Evolutionary conservation across 2,113 vertebrate genomes (phyloP), one percentile per base, ranked within the genome.

Genomic region (Sialia sialis): DNA sequence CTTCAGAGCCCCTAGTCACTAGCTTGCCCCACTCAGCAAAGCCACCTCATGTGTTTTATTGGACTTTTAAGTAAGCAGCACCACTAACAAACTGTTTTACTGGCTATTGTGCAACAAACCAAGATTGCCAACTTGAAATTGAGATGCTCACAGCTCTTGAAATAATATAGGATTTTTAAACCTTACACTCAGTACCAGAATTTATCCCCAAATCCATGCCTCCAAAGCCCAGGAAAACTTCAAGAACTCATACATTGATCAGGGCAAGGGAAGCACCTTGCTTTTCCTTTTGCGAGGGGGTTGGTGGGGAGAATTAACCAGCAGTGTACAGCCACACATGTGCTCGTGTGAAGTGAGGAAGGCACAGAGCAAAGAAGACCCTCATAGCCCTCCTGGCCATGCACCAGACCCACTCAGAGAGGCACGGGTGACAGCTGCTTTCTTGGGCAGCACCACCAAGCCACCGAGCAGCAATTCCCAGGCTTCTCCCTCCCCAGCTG

Each of bases 191-290:
- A 21, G 18, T 75, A 67, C 23, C 20, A 34, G 8, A 10, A 36
- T 30, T 73, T 36, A 43, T 32, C n/a, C 51, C 51, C n/a, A 80
- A 4, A 87, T 22, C 26, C 46, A 39, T 1, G 5, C 20, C 32
- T 69, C 20, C 29, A 18, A 74, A 69, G 11, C 19, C 26, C 58
- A 51, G 48, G 12, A 68, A 79, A 55, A 13, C 52, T 72, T 58
- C 38, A 78, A 70, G 41, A 75, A 54, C 0, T 0, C 3, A 2
- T 1, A 0, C 4, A 10, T 10, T 46, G 32, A 20, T 72, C 5
- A 10, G 59, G 18, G 6, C 30, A 81, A 56, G 21, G 14, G 27
- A 74, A 90, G 36, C 18, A 74, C 9, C 13, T 48, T 1, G 2
- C 13, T 78, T 69, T 39, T 43, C 11, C 58, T 46, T 81, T 66